Evolutionary conservation across 2,113 vertebrate genomes (phyloP), one percentile per base, ranked within the genome.

Genomic region (Eretmochelys imbricata): DNA sequence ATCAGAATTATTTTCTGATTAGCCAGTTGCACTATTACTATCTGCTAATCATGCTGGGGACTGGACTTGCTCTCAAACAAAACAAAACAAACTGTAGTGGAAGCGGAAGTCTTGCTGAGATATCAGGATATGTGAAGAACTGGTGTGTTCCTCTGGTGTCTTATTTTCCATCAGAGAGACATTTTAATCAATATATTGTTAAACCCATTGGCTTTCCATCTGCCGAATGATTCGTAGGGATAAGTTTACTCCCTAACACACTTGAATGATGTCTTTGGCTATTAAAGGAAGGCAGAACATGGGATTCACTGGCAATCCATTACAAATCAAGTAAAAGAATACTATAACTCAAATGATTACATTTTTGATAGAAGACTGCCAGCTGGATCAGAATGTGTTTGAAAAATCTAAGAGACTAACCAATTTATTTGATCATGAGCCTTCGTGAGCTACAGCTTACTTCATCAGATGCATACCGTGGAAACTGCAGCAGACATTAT

Each of bases 141-240:
- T 8, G 1, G 0, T 46, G 3, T 84, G 8, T 1, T 86, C 87
- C 78, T 88, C 2, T 91, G 14, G 46, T 85, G 9, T 75, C 46
- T 87, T 84, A 7, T 46, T 27, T 95, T 92, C 25, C 14, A 92
- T 86, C 24, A 87, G 38, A 88, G 83, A 24, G 84, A 89, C 69
- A 27, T 85, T 86, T 95, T 59, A 94, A 94, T 96, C 89, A 88
- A 85, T 84, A 51, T 89, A 84, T 97, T 95, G 79, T 96, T 95
- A 95, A 94, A 94, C 83, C 62, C 88, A 90, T 57, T 94, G 84
- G 84, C 69, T 95, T 95, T 82, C 82, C 78, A 83, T 95, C 57
- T 93, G 22, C 65, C 85, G 29, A 46, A 87, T 92, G 65, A 3
- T 8, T 96, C 81, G 59, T 81, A 90, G 86, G 10, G 46, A 7